phyloP scores from a whole-genome alignment of 2,113 vertebrate species.

The Chiloscyllium plagiosum region DNA sequence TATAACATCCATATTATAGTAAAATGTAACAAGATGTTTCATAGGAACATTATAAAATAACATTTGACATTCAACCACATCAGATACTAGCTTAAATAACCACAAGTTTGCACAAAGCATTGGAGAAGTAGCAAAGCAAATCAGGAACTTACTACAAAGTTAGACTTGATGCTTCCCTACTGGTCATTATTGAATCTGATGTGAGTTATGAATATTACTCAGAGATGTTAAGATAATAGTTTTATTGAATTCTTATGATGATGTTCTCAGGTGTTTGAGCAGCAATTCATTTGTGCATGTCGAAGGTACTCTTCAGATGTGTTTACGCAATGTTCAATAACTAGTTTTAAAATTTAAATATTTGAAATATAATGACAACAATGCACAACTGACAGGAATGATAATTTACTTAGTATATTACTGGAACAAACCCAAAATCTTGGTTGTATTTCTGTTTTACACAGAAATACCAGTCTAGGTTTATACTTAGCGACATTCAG shows the following conservation, averaged over 20 bases:
- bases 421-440: neutral
- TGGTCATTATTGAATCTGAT: too few relatives aligned
- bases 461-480: neutral
- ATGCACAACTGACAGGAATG: neutral
- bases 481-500: neutral
- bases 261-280: neutral
- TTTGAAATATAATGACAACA: neutral
- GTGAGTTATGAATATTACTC: too few relatives aligned
- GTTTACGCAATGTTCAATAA: neutral
- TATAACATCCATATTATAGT: too few relatives aligned
- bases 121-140: too few relatives aligned
- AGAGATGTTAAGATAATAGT: too few relatives aligned
- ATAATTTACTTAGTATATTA: neutral
- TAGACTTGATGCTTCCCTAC: too few relatives aligned
- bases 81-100: too few relatives aligned
- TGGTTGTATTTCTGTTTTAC: neutral
- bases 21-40: too few relatives aligned
- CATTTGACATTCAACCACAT: too few relatives aligned
- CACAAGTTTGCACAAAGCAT: too few relatives aligned
- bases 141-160: too few relatives aligned
- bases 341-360: neutral
- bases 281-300: neutral
- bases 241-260: neutral
- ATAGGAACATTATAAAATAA: too few relatives aligned
- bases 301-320: neutral